These are phyloP conservation scores for Cryptops parisi DNA, from an alignment of 2,888 invertebrate genomes.

Conservation along the genomic window DNA sequence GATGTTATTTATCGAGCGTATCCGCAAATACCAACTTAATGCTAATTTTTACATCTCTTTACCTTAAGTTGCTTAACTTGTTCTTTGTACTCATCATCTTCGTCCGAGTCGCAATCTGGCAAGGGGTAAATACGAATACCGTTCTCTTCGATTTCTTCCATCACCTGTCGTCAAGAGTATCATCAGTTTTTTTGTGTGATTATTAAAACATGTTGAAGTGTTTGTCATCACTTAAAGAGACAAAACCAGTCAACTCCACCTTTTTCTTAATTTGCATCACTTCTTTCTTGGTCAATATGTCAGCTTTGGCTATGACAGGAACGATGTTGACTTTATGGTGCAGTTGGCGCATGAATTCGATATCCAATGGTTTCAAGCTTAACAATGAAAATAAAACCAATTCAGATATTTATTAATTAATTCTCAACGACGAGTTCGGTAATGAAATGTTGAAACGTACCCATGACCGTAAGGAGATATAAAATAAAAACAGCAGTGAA, in stretches of 20 bases:
- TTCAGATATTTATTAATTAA: background rate
- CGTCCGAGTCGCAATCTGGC: slow-evolving; percentile 86
- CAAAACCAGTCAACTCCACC: slow-evolving; percentile 33
- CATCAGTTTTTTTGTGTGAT: too few species aligned
- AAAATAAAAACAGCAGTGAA: slow-evolving; percentile 96
- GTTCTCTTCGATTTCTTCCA: slow-evolving; percentile 80
- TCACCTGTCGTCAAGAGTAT: slow-evolving; percentile 50
- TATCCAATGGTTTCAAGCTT: slow-evolving; percentile 75
- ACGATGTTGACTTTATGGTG: slow-evolving; percentile 94
- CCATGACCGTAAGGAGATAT: slow-evolving; percentile 95
- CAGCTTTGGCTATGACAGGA: slow-evolving; percentile 94
- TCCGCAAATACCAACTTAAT: too few species aligned
- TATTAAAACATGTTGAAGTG: too few species aligned
- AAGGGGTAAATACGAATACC: slow-evolving; percentile 89
- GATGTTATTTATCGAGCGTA: too few species aligned
- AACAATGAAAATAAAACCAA: slow-evolving; percentile 9
- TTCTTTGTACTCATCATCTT: slow-evolving; percentile 93
- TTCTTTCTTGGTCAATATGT: slow-evolving; percentile 86
- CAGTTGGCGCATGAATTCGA: slow-evolving; percentile 91
- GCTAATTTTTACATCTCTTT: too few species aligned
- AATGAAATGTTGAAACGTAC: too few species aligned
- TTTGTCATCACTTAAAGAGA: too few species aligned
- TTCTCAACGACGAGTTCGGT: slow-evolving; percentile 23
- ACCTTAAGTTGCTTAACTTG: slow-evolving; percentile 71
- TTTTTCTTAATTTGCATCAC: slow-evolving; percentile 68